Evolutionary conservation across 2,113 vertebrate species (phyloP), one percentile per base, ranked within the genome.

Genomic region (Rutilus rutilus): DNA sequence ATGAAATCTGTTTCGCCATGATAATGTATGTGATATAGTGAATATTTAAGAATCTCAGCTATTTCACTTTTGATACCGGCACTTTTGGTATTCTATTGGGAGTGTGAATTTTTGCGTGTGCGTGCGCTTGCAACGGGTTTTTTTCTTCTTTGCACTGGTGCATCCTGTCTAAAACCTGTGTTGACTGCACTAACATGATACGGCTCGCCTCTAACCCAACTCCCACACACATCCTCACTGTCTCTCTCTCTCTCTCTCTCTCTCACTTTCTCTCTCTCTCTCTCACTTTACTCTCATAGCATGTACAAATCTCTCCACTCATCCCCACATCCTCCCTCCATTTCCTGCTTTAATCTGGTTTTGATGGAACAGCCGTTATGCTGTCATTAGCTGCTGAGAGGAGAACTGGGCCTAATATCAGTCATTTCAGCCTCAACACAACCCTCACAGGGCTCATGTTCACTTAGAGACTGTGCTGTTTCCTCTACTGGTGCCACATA

Each of bases 261-360:
- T 79, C 57, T 50, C 87, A 67, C 74, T 45, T 75, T 33, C 30
- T 65, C 42, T 84, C 71, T 77, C 54, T 84, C 62, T 77, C 54
- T 86, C 45, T 47, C 81, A 45, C 78, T 36, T 30, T 78, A 25
- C 78, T 84, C 83, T 83, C n/a, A 79, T 85, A 85, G 73, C 60
- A 88, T 84, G 82, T 87, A 39, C 73, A 75, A 54, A 52, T 45
- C 75, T 84, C 87, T 78, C 39, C 62, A 71, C 65, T 86, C 65
- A 64, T 84, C 59, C 85, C 60, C 77, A 87, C 83, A 86, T 88
- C 89, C 85, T 85, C 85, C 83, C 36, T 84, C 78, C 84, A 89
- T 91, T 87, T 88, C 86, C 87, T 88, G 78, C 69, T 82, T 81
- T 91, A 80, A 88, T 91, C 86, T 82, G 78, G 77, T 88, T 88